A percentile compares a stretch with the other conserved stretches of the same genome.
phyloP scores from a whole-genome alignment of 30 jellyfish, hydroid and myxozoan species.

The Haliclystus octoradiatus region DNA sequence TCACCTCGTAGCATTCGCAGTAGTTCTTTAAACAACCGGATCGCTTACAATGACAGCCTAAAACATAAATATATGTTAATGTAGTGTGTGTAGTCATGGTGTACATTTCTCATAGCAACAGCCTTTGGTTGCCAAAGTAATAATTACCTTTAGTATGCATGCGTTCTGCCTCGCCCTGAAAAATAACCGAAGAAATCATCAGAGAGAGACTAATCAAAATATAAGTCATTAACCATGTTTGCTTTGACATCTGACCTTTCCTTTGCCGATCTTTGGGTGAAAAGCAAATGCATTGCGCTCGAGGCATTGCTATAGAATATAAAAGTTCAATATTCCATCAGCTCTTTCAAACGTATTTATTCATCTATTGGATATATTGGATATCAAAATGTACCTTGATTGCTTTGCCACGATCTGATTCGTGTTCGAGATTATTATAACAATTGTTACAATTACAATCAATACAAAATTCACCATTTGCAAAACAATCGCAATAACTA shows the following conservation, averaged over 20 bases:
- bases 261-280: conserved; percentile 89
- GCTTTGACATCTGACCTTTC: conserved; percentile 77
- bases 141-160: conserved; percentile 89
- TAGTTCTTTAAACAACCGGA: conserved; percentile 90
- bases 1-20: conserved; percentile 96
- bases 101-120: too few species aligned
- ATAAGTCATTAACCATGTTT: background rate
- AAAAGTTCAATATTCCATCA: too few species aligned
- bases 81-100: too few species aligned
- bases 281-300: conserved; percentile 83
- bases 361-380: too few species aligned
- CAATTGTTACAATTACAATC: conserved; percentile 75
- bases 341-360: too few species aligned
- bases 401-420: conserved; percentile 70
- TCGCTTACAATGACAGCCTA: conserved; percentile 89
- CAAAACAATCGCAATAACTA: conserved; percentile 93
- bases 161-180: conserved; percentile 68
- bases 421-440: conserved; percentile 64
- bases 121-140: too few species aligned
- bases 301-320: conserved; percentile 47
- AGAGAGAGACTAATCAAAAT: background rate
- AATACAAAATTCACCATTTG: conserved; percentile 87
- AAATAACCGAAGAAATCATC: background rate
- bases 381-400: too few species aligned
- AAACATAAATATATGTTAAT: background rate